Evolutionary conservation across 2,797 vertebrate genomes (phyloP).

Genomic region (Fratercula arctica): DNA sequence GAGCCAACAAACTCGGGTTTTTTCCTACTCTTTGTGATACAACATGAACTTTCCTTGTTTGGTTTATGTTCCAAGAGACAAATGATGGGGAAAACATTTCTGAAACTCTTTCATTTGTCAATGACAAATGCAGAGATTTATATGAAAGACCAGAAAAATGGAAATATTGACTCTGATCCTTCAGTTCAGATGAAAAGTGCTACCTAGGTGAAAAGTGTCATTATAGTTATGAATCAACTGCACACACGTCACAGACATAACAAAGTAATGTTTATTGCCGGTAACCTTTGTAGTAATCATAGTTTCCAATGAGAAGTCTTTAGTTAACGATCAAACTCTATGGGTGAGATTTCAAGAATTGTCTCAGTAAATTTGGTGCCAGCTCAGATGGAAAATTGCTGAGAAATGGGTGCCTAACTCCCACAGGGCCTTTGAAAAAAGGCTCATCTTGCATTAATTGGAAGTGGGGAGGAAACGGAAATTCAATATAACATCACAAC

Average conservation of each 20-base stretch:
- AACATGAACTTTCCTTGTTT: conserved; percentile 55
- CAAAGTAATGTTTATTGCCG: conserved; percentile 1
- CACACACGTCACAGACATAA: conserved; percentile 18
- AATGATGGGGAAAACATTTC: conserved; percentile 71
- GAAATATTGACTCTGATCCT: conserved; percentile 55
- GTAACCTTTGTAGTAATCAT: conserved; percentile 37
- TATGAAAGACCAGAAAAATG: conserved; percentile 55
- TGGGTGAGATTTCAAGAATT: neutral
- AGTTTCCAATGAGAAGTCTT: conserved; percentile 41
- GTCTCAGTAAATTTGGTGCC: neutral
- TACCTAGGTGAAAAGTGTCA: conserved; percentile 50
- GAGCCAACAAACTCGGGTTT: neutral
- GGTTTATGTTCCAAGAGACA: conserved; percentile 57
- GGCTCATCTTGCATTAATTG: conserved; percentile 17
- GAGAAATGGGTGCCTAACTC: conserved; percentile 50
- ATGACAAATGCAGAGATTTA: conserved; percentile 63
- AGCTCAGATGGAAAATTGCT: conserved; percentile 46
- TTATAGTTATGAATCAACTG: conserved; percentile 59
- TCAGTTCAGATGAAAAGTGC: conserved; percentile 31
- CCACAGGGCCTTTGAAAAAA: conserved; percentile 4
- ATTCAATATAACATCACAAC: conserved; percentile 20
- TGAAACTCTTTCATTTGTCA: conserved; percentile 59
- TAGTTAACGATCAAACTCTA: neutral
- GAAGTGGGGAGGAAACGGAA: neutral
- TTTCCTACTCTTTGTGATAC: conserved; percentile 49